Conservation (phyloP, 2,797 vertebrate genomes). For the Tympanoctomys barrerae region DNA sequence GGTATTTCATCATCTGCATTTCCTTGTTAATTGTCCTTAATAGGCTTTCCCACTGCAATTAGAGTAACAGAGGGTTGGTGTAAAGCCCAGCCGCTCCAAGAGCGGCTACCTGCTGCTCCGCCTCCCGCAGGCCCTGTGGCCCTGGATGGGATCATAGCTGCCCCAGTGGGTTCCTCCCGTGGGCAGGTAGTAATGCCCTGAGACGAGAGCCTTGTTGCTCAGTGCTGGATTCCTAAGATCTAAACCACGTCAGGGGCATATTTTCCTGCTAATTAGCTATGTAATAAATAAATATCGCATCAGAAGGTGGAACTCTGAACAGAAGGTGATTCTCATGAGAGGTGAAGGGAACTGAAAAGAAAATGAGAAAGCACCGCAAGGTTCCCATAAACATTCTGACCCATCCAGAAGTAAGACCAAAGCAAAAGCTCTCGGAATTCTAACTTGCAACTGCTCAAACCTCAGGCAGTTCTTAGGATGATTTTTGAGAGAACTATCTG, state of each 20-base stretch:
- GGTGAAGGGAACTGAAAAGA: background rate
- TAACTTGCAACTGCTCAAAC: background rate
- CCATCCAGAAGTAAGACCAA: background rate
- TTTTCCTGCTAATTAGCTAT: background rate
- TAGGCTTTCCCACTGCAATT: background rate
- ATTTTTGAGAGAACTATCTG: background rate
- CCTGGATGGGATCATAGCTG: background rate
- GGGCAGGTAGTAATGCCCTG: background rate
- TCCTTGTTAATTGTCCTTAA: background rate
- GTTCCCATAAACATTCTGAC: background rate
- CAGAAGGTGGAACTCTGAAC: background rate
- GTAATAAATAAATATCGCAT: constrained; percentile 8
- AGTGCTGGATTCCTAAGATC: background rate
- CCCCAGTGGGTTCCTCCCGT: background rate
- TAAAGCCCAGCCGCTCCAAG: background rate
- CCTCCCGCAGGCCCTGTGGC: background rate
- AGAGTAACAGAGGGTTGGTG: background rate
- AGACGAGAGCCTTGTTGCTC: background rate
- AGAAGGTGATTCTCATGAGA: background rate
- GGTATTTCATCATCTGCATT: background rate
- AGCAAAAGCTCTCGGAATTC: background rate
- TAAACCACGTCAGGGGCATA: background rate
- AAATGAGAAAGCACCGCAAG: background rate
- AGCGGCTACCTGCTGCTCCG: background rate
- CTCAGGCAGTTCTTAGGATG: background rate